Evolutionary conservation across 2,113 vertebrate genomes (phyloP).

Genomic region (Origma solitaria): DNA sequence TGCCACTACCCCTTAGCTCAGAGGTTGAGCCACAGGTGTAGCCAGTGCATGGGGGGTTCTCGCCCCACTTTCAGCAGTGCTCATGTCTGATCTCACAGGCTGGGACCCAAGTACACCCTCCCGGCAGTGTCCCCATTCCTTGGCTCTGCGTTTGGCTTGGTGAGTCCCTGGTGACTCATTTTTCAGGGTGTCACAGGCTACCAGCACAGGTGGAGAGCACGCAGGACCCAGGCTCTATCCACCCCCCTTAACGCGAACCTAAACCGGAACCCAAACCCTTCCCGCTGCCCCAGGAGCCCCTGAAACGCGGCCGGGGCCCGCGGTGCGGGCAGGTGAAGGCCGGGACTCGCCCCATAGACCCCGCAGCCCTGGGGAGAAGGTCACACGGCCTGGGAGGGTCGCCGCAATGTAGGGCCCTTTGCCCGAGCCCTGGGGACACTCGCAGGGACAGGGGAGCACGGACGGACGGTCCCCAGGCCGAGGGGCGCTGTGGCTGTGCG

Average conservation of each 20-base stretch:
- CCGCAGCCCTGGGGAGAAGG: neutral
- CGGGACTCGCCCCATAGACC: neutral
- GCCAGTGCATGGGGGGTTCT: accelerated
- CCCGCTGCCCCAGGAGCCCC: neutral
- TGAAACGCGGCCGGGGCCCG: neutral
- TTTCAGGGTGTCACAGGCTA: neutral
- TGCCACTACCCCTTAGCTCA: neutral
- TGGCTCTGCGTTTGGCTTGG: neutral
- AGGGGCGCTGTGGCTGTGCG: accelerated
- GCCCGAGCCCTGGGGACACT: accelerated
- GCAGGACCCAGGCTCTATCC: neutral
- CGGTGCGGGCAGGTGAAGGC: neutral
- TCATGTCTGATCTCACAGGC: neutral
- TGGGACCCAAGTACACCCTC: neutral
- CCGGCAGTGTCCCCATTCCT: neutral
- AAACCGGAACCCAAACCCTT: neutral
- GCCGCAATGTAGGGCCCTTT: accelerated
- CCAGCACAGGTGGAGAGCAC: neutral
- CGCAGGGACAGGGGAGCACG: neutral
- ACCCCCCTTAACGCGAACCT: neutral
- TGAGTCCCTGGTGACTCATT: neutral
- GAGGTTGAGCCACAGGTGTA: neutral
- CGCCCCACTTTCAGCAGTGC: accelerated
- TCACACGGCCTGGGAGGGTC: neutral
- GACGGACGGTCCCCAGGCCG: neutral